phyloP scores from a whole-genome alignment of 2,888 invertebrate species.

The Euzophera pinguis region DNA sequence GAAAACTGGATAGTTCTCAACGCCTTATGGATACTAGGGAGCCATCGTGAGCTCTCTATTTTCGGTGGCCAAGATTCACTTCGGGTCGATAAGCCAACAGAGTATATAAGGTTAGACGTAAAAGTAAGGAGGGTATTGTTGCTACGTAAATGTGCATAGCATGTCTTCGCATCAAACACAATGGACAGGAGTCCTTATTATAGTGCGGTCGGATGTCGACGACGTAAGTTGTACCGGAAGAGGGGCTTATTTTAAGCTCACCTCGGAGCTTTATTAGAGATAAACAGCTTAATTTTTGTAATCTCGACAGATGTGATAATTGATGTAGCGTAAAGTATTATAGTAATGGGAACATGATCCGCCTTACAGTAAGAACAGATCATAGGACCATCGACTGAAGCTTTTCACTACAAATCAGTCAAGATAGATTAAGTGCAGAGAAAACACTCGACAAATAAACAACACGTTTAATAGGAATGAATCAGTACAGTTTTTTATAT shows the following conservation, averaged over 20 bases:
- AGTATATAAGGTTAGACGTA: too few species aligned
- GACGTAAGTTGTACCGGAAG: conserved; percentile 34
- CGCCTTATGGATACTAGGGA: too few species aligned
- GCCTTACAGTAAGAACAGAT: neutral
- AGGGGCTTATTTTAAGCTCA: conserved; percentile 39
- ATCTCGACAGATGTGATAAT: conserved; percentile 6
- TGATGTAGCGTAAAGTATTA: neutral
- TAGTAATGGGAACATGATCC: neutral
- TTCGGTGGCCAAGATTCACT: too few species aligned
- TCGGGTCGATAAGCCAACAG: too few species aligned
- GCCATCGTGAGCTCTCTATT: too few species aligned
- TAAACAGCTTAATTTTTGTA: conserved; percentile 10
- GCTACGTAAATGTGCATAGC: neutral
- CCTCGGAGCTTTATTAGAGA: conserved; percentile 18
- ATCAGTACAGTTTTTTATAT: too few species aligned
- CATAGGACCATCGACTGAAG: neutral
- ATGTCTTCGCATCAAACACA: neutral
- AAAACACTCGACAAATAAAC: too few species aligned
- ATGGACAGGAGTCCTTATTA: neutral
- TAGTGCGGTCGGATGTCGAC: conserved; percentile 2
- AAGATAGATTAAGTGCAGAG: too few species aligned
- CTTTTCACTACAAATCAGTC: neutral
- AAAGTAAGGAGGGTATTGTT: too few species aligned
- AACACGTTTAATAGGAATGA: too few species aligned
- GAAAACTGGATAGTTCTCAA: too few species aligned